Evolutionary conservation across 2,888 invertebrate genomes (phyloP).

Genomic region (Cenopis cana): DNA sequence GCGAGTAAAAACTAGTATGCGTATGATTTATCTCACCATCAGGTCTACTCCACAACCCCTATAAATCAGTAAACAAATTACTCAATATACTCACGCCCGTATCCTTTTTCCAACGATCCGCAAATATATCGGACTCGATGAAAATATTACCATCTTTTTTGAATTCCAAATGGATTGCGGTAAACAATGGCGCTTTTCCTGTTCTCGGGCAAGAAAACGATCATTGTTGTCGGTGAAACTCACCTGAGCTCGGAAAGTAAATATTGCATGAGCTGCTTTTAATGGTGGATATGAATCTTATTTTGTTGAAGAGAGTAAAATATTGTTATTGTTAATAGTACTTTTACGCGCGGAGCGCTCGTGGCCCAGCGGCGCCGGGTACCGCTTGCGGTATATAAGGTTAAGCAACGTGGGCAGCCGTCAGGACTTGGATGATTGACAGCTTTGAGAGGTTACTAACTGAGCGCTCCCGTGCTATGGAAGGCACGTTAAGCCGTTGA

Average conservation of each 20-base stretch:
- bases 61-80: conserved; percentile 20
- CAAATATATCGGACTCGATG: conserved; percentile 67
- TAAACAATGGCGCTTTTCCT: conserved; percentile 16
- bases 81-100: conserved; percentile 6
- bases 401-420: too few relatives aligned
- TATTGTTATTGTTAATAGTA: not conserved
- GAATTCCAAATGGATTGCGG: conserved; percentile 68
- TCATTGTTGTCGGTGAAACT: not conserved
- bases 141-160: conserved; percentile 67
- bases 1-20: too few relatives aligned
- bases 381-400: too few relatives aligned
- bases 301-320: not conserved
- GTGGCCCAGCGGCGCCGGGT: too few relatives aligned
- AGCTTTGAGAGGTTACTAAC: too few relatives aligned
- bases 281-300: not conserved
- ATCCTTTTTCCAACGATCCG: conserved; percentile 53
- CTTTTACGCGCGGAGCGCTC: too few relatives aligned
- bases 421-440: too few relatives aligned
- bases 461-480: too few relatives aligned
- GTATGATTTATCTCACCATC: too few relatives aligned
- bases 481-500: too few relatives aligned
- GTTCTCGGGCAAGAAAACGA: not conserved
- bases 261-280: conserved; percentile 19
- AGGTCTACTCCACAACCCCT: not conserved
- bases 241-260: conserved; percentile 19